A percentile compares a stretch with the other conserved stretches of the same genome.
These are phyloP conservation scores for Trichacis sp. DNA, from an alignment of 2,888 invertebrate species.

Conservation along the genomic window DNA sequence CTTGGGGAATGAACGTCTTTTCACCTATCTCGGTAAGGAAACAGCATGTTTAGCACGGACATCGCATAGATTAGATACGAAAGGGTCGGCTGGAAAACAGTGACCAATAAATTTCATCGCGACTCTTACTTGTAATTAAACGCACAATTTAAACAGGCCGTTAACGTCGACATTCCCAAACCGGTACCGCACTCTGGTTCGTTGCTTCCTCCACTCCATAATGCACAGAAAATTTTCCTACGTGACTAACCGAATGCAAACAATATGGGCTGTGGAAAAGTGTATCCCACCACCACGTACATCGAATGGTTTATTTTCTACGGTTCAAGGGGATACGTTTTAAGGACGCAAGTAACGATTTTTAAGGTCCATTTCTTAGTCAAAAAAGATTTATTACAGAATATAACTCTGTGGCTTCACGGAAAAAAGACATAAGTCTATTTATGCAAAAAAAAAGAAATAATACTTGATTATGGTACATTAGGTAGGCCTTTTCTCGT, in stretches of 20 bases:
- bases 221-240: constrained; percentile 34
- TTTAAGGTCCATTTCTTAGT: too few relatives aligned
- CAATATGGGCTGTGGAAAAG: constrained; percentile 1
- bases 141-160: constrained; percentile 65
- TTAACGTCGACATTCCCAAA: constrained; percentile 61
- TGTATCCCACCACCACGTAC: background rate
- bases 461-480: too few relatives aligned
- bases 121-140: constrained; percentile 67
- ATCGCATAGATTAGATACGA: constrained; percentile 61
- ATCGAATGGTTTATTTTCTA: background rate
- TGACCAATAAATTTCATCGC: constrained; percentile 63
- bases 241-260: constrained; percentile 15
- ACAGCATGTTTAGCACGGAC: constrained; percentile 52
- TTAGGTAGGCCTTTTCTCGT: too few relatives aligned
- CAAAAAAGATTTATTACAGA: too few relatives aligned
- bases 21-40: constrained; percentile 38
- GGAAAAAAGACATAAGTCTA: too few relatives aligned
- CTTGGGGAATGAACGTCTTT: constrained; percentile 21
- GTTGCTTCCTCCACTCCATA: constrained; percentile 33
- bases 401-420: too few relatives aligned
- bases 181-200: constrained; percentile 45
- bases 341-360: too few relatives aligned
- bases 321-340: background rate
- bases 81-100: constrained; percentile 58
- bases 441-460: too few relatives aligned